These are phyloP conservation scores for Helicoverpa assulta DNA, from an alignment of 2,888 invertebrate genomes.

Conservation along the genomic window DNA sequence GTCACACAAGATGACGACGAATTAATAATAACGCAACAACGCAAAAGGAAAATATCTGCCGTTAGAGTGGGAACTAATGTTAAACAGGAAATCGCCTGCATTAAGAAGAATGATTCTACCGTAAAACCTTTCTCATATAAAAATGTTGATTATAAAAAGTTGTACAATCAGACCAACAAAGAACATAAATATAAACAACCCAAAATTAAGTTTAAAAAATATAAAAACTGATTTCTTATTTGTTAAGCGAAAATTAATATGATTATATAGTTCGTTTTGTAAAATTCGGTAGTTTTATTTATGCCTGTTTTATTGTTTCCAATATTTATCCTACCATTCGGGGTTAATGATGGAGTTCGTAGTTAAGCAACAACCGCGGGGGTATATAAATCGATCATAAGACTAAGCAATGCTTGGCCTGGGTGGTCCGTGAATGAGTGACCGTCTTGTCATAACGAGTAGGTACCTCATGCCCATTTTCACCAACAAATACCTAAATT, in stretches of 20 bases:
- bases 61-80: conserved; percentile 62
- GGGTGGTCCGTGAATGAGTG: too few relatives aligned
- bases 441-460: too few relatives aligned
- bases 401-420: too few relatives aligned
- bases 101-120: conserved; percentile 56
- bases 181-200: conserved; percentile 73
- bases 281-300: conserved; percentile 60
- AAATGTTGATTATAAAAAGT: conserved; percentile 78
- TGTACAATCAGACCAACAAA: conserved; percentile 73
- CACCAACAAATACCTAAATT: too few relatives aligned
- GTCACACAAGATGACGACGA: conserved; percentile 38
- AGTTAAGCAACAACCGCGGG: too few relatives aligned
- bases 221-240: conserved; percentile 67
- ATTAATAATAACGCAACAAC: conserved; percentile 62
- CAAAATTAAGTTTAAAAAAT: conserved; percentile 77
- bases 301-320: not conserved
- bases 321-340: too few relatives aligned
- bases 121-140: conserved; percentile 73
- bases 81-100: conserved; percentile 51
- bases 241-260: conserved; percentile 72
- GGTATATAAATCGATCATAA: too few relatives aligned
- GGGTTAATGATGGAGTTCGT: too few relatives aligned
- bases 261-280: conserved; percentile 66
- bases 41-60: conserved; percentile 72
- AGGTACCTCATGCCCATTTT: too few relatives aligned